Evolutionary conservation across 2,888 invertebrate species (phyloP), one percentile per base, ranked within the genome.

Genomic region (Xestia sexstrigata): DNA sequence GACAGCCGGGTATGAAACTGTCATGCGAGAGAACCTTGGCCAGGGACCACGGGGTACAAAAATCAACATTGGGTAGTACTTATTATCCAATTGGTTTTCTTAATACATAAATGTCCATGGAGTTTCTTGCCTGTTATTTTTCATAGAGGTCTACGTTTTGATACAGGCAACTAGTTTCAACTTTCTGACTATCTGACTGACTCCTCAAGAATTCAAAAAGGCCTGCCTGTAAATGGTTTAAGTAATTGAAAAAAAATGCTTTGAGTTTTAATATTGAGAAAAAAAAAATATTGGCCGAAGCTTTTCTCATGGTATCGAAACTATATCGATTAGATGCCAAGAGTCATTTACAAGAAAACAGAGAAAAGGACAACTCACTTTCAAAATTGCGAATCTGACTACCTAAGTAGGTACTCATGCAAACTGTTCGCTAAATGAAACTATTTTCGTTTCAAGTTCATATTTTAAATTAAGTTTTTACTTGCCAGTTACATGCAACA

Each of bases 371-470:
- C 13, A 55, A 55, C 55, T 26, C n/a, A n/a, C n/a, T n/a, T n/a
- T n/a, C n/a, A n/a, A n/a, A n/a, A n/a, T n/a, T 35, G 35, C 35
- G 35, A 35, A 35, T n/a, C n/a, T 35, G 5, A 15, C 60, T 30
- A 60, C 30, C 42, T 30, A 35, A 2, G 4, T 4, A 35, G 2
- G 1, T 35, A 30, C 23, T 47, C 39, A 11, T 55, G 23, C 49
- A 58, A 49, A 78, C n/a, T 0, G 9, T 66, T 69, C 13, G 2
- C 62, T 68, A 49, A 71, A 71, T 71, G 58, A 68, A 70, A 70
- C 42, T 11, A 13, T 52, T 66, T 66, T 73, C 52, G 42, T 60
- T 11, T 62, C 78, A 82, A 78, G 83, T 82, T 82, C 83, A 82
- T 35, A 35, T 82, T 74, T 78, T 55, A 49, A 70, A 66, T 79